Evolutionary conservation across 2,113 vertebrate species (phyloP), one percentile per base, ranked within the genome.

Genomic region (Channa argus): DNA sequence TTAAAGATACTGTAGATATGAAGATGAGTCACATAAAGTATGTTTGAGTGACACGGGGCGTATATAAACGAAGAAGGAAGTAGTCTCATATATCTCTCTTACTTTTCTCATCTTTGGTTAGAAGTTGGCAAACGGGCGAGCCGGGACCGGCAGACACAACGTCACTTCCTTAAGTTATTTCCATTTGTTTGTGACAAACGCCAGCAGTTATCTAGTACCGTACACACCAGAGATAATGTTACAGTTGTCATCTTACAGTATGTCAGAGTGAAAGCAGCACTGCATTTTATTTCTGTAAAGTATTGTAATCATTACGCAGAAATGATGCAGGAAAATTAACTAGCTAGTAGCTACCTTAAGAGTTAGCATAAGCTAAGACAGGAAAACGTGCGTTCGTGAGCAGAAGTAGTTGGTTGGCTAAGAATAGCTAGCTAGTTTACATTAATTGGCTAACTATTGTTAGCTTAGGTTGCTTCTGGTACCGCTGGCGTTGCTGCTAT

Each of bases 161-260:
- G 87, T 92, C 91, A 93, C 82, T 93, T 93, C 91, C 90, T 84
- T 5, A 14, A 80, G 69, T 75, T 87, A 59, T 88, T 87, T 89
- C 77, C 89, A 91, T 89, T 89, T 89, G 91, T 90, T 87, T 88
- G 74, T 77, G 58, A 73, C 60, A 61, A 84, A 62, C 60, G 70
- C 65, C 59, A 76, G 74, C 74, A 63, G 82, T 77, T 82, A 70
- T 55, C 59, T 72, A 11, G 71, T 58, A 54, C 63, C 33, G 47
- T 77, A 34, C 8, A 70, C 65, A 80, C 62, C 53, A 71, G 53
- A 64, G 63, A 82, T 14, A 86, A 70, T 62, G 13, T 68, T 36
- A 43, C 64, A 33, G 1, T 63, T 83, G 43, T 43, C 43, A 41
- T 46, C 44, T 47, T 9, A 39, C 43, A 67, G 2, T 4, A 45